Percentiles rank a stretch among this genome's conserved stretches.
Conservation (phyloP, 1,140 invertebrate genomes). For the Lucilia cuprina region DNA sequence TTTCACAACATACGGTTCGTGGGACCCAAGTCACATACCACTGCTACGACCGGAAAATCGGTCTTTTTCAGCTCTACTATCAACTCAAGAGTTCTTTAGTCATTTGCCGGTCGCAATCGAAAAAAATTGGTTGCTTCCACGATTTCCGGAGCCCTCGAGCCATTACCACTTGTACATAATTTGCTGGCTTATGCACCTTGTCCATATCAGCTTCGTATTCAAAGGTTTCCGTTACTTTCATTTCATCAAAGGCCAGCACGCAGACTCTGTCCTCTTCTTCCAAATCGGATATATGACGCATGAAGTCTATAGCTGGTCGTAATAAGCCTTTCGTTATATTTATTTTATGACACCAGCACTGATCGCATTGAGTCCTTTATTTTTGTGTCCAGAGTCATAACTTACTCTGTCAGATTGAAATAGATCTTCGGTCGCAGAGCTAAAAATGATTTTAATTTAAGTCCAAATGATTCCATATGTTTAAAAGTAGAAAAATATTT, state of each 20-base stretch:
- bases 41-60: not conserved
- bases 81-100: slow-evolving; percentile 2
- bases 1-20: no score
- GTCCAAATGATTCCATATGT: no score
- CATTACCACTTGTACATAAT: slow-evolving; percentile 38
- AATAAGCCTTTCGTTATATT: not conserved
- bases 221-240: slow-evolving; percentile 30
- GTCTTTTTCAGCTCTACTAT: not conserved
- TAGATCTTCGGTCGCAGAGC: no score
- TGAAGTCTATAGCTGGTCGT: slow-evolving; percentile 24
- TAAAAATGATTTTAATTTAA: no score
- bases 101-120: slow-evolving; percentile 50
- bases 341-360: not conserved
- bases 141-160: slow-evolving; percentile 42
- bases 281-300: slow-evolving; percentile 28
- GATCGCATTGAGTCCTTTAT: no score
- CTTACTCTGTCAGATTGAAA: no score
- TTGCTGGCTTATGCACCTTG: slow-evolving; percentile 27
- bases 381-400: no score
- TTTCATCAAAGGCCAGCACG: slow-evolving; percentile 41
- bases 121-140: slow-evolving; percentile 58
- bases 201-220: slow-evolving; percentile 35
- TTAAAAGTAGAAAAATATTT: no score
- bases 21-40: slow-evolving; percentile 26
- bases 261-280: slow-evolving; percentile 32